Percentiles rank a stretch among this genome's conserved stretches.
These are phyloP conservation scores for Mastomys coucha DNA, from an alignment of 2,113 vertebrate genomes.

Conservation along the genomic window DNA sequence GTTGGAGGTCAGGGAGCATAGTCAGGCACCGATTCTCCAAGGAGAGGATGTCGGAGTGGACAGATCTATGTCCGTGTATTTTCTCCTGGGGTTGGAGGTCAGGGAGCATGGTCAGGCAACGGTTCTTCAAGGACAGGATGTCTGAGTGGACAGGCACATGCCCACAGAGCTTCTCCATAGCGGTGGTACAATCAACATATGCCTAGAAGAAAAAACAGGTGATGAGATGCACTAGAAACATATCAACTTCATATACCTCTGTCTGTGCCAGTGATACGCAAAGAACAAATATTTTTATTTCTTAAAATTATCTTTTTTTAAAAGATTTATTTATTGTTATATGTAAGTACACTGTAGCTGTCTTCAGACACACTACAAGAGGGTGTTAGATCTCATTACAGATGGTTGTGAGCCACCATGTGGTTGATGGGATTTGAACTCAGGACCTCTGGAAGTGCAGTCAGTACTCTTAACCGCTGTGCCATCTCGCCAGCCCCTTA, in stretches of 20 bases:
- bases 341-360: too few relatives aligned
- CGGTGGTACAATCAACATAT: not conserved
- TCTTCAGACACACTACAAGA: too few relatives aligned
- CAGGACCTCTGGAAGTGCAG: too few relatives aligned
- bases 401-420: too few relatives aligned
- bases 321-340: not conserved
- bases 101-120: slow-evolving; percentile 32
- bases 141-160: not conserved
- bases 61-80: not conserved
- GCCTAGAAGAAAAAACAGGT: slow-evolving; percentile 52
- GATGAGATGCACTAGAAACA: not conserved
- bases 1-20: slow-evolving; percentile 10
- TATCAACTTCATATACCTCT: not conserved
- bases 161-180: slow-evolving; percentile 59
- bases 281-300: not conserved
- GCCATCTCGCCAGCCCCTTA: not conserved
- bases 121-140: slow-evolving; percentile 68
- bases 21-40: slow-evolving; percentile 62
- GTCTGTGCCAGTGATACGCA: not conserved
- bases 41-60: slow-evolving; percentile 38
- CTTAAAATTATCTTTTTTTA: not conserved
- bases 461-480: too few relatives aligned
- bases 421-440: too few relatives aligned
- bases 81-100: slow-evolving; percentile 53
- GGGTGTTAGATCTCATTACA: too few relatives aligned